Conservation (phyloP, 2,113 vertebrate species). For the Tiliqua scincoides region DNA sequence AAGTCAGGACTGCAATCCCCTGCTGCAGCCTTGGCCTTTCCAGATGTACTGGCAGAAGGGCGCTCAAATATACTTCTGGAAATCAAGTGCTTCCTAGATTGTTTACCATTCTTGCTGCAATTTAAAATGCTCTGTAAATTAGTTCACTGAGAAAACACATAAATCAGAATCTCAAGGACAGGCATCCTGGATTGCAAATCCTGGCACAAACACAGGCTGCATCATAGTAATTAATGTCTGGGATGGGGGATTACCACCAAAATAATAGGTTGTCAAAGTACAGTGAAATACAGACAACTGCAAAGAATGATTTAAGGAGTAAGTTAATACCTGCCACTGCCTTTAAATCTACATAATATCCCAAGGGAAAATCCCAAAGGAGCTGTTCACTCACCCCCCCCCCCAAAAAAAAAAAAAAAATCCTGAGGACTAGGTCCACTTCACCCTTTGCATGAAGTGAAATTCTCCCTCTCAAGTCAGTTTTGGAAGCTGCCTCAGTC, state of each 20-base stretch:
- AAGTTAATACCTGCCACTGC: not conserved
- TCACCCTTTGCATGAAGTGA: not conserved
- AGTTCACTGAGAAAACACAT: not conserved
- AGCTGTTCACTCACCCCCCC: no score
- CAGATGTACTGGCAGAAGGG: not conserved
- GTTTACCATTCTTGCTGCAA: not conserved
- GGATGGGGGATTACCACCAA: not conserved
- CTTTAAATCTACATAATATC: not conserved
- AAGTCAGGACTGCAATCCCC: not conserved
- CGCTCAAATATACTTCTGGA: not conserved
- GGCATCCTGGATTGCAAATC: not conserved
- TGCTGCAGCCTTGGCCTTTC: not conserved
- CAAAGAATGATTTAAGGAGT: not conserved
- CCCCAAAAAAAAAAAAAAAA: no score
- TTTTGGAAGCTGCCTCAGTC: not conserved
- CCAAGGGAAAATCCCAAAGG: no score
- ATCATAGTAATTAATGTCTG: not conserved
- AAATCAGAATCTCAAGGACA: not conserved
- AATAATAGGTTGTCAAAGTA: not conserved
- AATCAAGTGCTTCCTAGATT: not conserved
- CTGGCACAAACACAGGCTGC: not conserved
- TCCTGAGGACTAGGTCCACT: no score
- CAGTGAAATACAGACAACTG: not conserved
- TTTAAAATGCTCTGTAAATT: not conserved
- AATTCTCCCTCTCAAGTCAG: not conserved